Conservation (phyloP, 2,888 invertebrate species). For the Agapostemon virescens region DNA sequence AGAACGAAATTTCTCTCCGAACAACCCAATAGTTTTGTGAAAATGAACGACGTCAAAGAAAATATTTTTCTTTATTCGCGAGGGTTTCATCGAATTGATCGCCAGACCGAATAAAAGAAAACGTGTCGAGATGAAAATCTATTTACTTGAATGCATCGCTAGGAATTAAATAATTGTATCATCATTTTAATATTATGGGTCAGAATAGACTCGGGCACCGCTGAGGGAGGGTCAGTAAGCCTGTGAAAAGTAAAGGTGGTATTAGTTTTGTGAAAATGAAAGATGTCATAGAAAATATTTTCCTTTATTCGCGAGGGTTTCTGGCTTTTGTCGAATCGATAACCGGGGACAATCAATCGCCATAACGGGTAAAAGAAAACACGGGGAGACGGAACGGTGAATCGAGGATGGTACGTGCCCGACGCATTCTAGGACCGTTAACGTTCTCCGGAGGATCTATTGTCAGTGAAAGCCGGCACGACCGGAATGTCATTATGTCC, state of each 20-base stretch:
- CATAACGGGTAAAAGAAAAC: constrained; percentile 8
- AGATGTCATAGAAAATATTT: not conserved
- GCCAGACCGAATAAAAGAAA: too few species aligned
- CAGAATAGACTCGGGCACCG: too few species aligned
- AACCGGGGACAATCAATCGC: constrained; percentile 22
- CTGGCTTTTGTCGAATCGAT: constrained; percentile 13
- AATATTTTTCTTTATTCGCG: too few species aligned
- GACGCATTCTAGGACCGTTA: constrained; percentile 59
- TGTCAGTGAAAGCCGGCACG: constrained; percentile 62
- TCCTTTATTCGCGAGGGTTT: not conserved
- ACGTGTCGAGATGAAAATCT: too few species aligned
- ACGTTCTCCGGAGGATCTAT: constrained; percentile 58
- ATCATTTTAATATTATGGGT: too few species aligned
- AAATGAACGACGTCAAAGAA: too few species aligned
- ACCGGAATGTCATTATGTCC: constrained; percentile 67
- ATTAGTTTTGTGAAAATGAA: not conserved
- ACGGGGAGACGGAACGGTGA: constrained; percentile 38
- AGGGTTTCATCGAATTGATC: too few species aligned
- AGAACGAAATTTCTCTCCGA: too few species aligned
- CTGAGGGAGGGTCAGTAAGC: too few species aligned
- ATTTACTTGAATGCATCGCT: too few species aligned
- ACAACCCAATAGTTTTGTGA: too few species aligned
- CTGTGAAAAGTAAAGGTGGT: not conserved
- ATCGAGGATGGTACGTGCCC: constrained; percentile 48
- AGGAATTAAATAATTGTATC: too few species aligned